A percentile compares a stretch with the other conserved stretches of the same genome.
These are phyloP conservation scores for Clytia hemisphaerica DNA, from an alignment of 30 jellyfish, hydroid and myxozoan genomes.

Conservation along the genomic window DNA sequence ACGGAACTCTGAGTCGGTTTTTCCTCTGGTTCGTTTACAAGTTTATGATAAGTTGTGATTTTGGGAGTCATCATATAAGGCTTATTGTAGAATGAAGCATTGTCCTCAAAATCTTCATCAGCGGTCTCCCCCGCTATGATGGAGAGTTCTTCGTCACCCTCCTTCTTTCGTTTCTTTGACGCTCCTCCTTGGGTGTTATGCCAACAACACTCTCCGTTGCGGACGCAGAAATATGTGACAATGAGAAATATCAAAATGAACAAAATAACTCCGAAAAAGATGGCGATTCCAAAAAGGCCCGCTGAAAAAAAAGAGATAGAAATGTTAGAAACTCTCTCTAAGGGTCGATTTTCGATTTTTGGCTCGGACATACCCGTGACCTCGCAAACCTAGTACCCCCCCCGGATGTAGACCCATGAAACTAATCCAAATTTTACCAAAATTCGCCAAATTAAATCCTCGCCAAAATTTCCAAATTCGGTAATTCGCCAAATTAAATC, in stretches of 20 bases:
- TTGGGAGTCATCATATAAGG: neutral
- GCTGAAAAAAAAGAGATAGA: slow-evolving; percentile 35
- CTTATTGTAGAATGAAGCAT: neutral
- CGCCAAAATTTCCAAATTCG: no score
- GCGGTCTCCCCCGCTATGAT: slow-evolving; percentile 37
- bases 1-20: neutral
- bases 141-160: slow-evolving; percentile 45
- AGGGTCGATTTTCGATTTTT: no score
- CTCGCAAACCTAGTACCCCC: no score
- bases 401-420: no score
- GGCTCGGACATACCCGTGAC: no score
- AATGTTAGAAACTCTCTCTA: no score
- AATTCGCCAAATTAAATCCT: no score
- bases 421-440: no score
- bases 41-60: neutral
- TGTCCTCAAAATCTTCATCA: slow-evolving; percentile 11
- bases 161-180: no score
- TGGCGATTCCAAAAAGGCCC: slow-evolving; percentile 52
- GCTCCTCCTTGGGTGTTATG: slow-evolving; percentile 14
- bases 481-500: no score
- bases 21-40: neutral
- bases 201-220: slow-evolving; percentile 49
- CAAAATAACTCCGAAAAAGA: slow-evolving; percentile 53
- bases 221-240: slow-evolving; percentile 41
- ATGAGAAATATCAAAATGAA: slow-evolving; percentile 41